phyloP scores from a whole-genome alignment of 2,888 invertebrate species.

The Didymodactylos carnosus region DNA sequence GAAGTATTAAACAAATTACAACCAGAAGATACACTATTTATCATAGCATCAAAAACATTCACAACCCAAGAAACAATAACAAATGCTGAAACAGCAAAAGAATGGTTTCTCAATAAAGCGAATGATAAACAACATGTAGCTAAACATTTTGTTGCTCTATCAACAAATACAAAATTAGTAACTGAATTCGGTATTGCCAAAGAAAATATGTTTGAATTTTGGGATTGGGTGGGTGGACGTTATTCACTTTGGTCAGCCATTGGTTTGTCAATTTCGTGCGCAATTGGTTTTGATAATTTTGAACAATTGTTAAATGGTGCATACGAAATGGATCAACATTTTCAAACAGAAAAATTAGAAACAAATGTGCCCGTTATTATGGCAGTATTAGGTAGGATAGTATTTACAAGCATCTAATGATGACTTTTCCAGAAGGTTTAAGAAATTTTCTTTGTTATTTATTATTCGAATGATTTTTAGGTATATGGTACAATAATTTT shows the following conservation, averaged over 20 bases:
- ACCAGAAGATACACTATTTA: conserved; percentile 83
- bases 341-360: conserved; percentile 59
- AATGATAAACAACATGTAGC: conserved; percentile 68
- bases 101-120: conserved; percentile 68
- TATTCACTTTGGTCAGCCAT: conserved; percentile 97
- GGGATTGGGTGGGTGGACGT: conserved; percentile 99
- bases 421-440: conserved; percentile 39
- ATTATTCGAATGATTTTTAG: no score
- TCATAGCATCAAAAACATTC: conserved; percentile 96
- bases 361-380: conserved; percentile 84
- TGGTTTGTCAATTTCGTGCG: conserved; percentile 76
- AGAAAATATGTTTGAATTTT: conserved; percentile 96
- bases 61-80: conserved; percentile 96
- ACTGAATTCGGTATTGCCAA: conserved; percentile 87
- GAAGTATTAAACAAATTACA: conserved; percentile 69
- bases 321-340: conserved; percentile 55
- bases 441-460: no score
- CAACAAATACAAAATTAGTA: conserved; percentile 73
- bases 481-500: conserved; percentile 70
- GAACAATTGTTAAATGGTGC: conserved; percentile 11
- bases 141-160: conserved; percentile 90
- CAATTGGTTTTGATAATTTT: conserved; percentile 46
- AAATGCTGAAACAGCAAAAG: conserved; percentile 89
- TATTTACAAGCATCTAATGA: no score
- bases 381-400: conserved; percentile 65